phyloP scores from a whole-genome alignment of 2,113 vertebrate species.

The Prionailurus viverrinus region DNA sequence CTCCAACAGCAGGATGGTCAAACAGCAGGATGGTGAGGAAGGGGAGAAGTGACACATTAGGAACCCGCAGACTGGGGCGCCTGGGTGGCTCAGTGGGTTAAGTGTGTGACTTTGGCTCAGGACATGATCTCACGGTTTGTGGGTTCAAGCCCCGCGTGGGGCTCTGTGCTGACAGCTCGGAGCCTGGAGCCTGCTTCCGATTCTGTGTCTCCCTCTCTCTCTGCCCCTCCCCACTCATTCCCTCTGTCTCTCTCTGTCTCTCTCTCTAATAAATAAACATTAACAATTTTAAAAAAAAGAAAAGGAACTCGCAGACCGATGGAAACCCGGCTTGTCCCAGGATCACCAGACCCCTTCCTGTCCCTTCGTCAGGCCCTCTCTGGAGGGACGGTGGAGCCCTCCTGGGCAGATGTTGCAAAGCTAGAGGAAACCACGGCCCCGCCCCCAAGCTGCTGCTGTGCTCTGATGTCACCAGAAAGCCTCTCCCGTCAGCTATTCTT shows the following conservation, averaged over 20 bases:
- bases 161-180: too few species aligned
- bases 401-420: neutral
- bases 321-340: neutral
- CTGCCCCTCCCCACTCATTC: too few species aligned
- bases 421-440: neutral
- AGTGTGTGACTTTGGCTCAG: too few species aligned
- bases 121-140: too few species aligned
- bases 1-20: neutral
- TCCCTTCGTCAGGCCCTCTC: neutral
- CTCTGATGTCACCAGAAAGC: slow-evolving; percentile 9
- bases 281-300: too few species aligned
- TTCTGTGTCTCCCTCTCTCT: too few species aligned
- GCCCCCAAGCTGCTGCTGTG: neutral
- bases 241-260: too few species aligned
- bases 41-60: too few species aligned
- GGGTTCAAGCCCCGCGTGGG: too few species aligned
- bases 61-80: neutral
- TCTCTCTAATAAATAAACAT: too few species aligned
- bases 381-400: neutral
- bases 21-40: fast-evolving
- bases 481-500: slow-evolving; percentile 59
- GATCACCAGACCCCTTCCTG: neutral
- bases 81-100: too few species aligned
- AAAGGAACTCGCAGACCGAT: neutral
- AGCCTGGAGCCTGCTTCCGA: too few species aligned